Conservation (phyloP, 2,797 vertebrate species). For the Microchirus variegatus region DNA sequence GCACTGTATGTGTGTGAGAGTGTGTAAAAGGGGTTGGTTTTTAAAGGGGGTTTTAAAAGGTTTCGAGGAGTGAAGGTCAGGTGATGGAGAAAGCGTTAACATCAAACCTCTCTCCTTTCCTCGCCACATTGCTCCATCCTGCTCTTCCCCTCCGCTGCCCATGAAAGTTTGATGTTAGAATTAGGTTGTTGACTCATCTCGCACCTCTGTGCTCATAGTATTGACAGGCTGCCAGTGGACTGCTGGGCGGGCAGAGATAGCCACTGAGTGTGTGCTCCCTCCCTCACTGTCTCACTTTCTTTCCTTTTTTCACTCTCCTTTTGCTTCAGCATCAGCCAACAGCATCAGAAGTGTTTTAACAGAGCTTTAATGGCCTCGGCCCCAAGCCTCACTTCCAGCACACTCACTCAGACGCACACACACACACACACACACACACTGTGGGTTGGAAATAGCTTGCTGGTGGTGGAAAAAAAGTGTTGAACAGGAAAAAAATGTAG, state of each 20-base stretch:
- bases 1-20: conserved; percentile 43
- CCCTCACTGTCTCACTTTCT: conserved; percentile 45
- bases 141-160: conserved; percentile 71
- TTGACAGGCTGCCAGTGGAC: conserved; percentile 91
- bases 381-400: conserved; percentile 69
- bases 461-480: conserved; percentile 78
- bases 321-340: conserved; percentile 91
- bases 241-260: conserved; percentile 87
- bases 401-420: conserved; percentile 37
- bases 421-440: conserved; percentile 17
- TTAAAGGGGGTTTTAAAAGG: conserved; percentile 83
- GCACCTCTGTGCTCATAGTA: conserved; percentile 95
- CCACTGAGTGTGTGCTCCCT: conserved; percentile 75
- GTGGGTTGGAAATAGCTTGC: conserved; percentile 90
- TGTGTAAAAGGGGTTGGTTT: conserved; percentile 65
- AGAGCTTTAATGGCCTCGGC: conserved; percentile 96
- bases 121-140: conserved; percentile 66
- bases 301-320: conserved; percentile 66
- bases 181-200: conserved; percentile 98
- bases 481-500: conserved; percentile 37
- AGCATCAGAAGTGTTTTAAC: conserved; percentile 99
- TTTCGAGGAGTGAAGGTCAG: conserved; percentile 80
- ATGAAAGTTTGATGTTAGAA: conserved; percentile 98
- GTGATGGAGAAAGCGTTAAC: conserved; percentile 75
- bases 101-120: conserved; percentile 63